phyloP scores from a whole-genome alignment of 2,888 invertebrate species.

The Congeria kusceri region DNA sequence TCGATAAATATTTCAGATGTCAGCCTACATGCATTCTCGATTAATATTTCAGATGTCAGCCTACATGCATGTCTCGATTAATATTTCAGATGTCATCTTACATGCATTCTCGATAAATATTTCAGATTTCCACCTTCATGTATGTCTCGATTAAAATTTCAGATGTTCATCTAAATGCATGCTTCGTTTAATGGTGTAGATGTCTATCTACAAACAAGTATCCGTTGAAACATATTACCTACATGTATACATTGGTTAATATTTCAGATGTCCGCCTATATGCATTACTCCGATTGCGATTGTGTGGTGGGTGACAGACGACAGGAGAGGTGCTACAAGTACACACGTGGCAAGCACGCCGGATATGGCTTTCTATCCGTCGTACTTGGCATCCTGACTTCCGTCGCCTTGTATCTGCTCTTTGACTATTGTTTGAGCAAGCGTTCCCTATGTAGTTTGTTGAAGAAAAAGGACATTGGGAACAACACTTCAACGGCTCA shows the following conservation, averaged over 20 bases:
- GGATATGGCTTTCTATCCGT: constrained; percentile 5
- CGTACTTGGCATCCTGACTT: constrained; percentile 3
- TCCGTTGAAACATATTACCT: too few relatives aligned
- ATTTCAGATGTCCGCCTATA: constrained; percentile 7
- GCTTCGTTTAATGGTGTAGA: too few relatives aligned
- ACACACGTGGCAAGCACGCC: not conserved
- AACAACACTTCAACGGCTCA: too few relatives aligned
- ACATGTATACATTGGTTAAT: too few relatives aligned
- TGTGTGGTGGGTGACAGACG: constrained; percentile 7
- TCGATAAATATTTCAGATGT: constrained; percentile 7
- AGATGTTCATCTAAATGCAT: constrained; percentile 9
- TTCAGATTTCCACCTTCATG: constrained; percentile 7
- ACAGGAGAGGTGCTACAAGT: constrained; percentile 6
- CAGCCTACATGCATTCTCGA: constrained; percentile 16
- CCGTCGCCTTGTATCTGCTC: not conserved
- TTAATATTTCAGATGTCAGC: not conserved
- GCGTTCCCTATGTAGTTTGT: too few relatives aligned
- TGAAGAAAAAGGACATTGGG: too few relatives aligned
- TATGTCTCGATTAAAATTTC: constrained; percentile 8
- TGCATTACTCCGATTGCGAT: constrained; percentile 14
- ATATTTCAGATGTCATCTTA: constrained; percentile 1
- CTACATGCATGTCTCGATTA: constrained; percentile 15
- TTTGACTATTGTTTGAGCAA: not conserved
- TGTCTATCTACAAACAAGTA: too few relatives aligned
- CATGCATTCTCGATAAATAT: constrained; percentile 16